Conservation (phyloP, 2,888 invertebrate species). For the Lampropteryx suffumata region DNA sequence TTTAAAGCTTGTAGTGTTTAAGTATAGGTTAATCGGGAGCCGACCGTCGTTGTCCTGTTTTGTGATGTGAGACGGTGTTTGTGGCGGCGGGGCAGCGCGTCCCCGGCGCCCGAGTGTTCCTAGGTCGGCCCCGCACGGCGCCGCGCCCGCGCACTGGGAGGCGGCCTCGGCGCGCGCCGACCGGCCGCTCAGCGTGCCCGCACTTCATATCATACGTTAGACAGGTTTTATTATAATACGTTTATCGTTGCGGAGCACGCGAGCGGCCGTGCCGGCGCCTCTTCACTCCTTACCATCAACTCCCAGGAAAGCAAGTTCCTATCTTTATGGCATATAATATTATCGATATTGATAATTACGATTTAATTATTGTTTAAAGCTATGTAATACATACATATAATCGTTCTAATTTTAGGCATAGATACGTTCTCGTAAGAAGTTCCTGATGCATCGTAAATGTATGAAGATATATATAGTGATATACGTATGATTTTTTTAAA, state of each 20-base stretch:
- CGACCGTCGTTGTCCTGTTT: constrained; percentile 59
- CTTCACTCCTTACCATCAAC: constrained; percentile 74
- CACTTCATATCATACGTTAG: constrained; percentile 82
- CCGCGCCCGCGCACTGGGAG: constrained; percentile 78
- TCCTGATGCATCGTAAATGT: constrained; percentile 83
- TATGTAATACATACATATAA: constrained; percentile 84
- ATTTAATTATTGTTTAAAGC: constrained; percentile 84
- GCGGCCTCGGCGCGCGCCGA: constrained; percentile 72
- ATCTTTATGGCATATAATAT: constrained; percentile 85
- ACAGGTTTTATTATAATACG: constrained; percentile 80
- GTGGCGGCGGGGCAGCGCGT: constrained; percentile 17
- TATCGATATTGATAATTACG: constrained; percentile 84
- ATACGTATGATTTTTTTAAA: constrained; percentile 82
- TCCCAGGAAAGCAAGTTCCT: constrained; percentile 84
- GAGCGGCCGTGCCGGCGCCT: constrained; percentile 73
- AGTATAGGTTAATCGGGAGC: constrained; percentile 76
- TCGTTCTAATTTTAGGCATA: constrained; percentile 83
- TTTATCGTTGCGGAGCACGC: constrained; percentile 76
- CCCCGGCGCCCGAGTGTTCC: constrained; percentile 38
- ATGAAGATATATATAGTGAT: constrained; percentile 81
- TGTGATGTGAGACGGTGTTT: constrained; percentile 39
- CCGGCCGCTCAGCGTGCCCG: constrained; percentile 64
- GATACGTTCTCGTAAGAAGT: constrained; percentile 84
- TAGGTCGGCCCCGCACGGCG: constrained; percentile 52
- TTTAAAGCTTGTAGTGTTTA: constrained; percentile 81